phyloP scores from a whole-genome alignment of 2,113 vertebrate species.

The Tympanuchus pallidicinctus region DNA sequence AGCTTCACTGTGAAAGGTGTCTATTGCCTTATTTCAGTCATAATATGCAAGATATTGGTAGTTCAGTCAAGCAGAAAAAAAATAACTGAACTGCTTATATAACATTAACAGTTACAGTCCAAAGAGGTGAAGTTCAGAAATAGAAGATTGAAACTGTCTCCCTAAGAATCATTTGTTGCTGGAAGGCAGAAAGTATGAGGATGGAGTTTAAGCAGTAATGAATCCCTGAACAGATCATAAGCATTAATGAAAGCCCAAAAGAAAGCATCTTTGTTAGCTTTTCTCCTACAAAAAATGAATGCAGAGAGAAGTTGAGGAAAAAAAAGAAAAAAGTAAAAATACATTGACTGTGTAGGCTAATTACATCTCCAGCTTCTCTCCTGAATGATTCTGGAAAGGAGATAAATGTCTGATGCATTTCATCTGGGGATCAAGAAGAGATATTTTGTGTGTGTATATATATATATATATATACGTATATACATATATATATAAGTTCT shows the following conservation, averaged over 20 bases:
- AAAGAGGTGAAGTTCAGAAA: slow-evolving; percentile 2
- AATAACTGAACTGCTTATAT: neutral
- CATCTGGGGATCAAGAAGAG: neutral
- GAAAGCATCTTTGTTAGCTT: neutral
- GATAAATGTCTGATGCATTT: neutral
- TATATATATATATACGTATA: neutral
- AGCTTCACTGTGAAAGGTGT: neutral
- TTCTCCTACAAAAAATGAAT: neutral
- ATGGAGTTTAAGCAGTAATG: neutral
- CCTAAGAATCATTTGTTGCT: neutral
- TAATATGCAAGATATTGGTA: slow-evolving; percentile 25
- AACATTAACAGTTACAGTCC: neutral
- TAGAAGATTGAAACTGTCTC: neutral
- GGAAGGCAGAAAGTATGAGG: neutral
- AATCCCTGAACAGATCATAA: neutral
- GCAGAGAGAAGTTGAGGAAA: neutral
- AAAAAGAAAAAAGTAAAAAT: neutral
- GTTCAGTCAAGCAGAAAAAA: slow-evolving; percentile 23
- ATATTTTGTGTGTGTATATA: neutral
- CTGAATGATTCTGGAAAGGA: neutral
- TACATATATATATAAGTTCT: neutral
- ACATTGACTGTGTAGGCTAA: neutral
- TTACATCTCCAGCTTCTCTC: neutral
- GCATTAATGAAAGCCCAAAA: neutral
- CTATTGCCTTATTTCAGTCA: neutral